These are phyloP conservation scores for Lasioglossum oenotherae DNA, from an alignment of 2,888 invertebrate genomes.

Conservation along the genomic window DNA sequence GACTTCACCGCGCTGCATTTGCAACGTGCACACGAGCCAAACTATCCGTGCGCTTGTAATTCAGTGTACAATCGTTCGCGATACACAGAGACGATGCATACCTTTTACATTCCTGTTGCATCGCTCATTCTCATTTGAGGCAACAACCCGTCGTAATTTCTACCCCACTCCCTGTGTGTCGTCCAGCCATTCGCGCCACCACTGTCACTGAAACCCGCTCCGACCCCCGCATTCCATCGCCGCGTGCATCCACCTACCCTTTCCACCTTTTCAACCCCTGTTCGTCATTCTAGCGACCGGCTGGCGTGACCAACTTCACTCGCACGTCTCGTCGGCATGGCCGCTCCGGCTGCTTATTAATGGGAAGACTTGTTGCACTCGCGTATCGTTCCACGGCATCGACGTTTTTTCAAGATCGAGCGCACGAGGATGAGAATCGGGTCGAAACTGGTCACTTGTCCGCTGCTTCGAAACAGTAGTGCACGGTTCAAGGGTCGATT, in stretches of 20 bases:
- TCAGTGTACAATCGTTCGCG: neutral
- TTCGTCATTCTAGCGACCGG: constrained; percentile 46
- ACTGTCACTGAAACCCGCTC: constrained; percentile 16
- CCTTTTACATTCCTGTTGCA: constrained; percentile 48
- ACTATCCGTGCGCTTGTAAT: constrained; percentile 9
- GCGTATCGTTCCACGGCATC: constrained; percentile 36
- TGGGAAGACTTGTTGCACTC: constrained; percentile 72
- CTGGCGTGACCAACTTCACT: constrained; percentile 62
- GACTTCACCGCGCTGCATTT: neutral
- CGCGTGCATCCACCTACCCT: constrained; percentile 26
- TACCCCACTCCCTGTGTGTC: constrained; percentile 28
- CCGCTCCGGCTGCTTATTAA: constrained; percentile 64
- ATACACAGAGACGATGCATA: constrained; percentile 23
- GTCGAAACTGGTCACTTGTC: neutral
- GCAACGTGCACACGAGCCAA: neutral
- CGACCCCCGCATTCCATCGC: constrained; percentile 10
- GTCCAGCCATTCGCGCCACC: constrained; percentile 39
- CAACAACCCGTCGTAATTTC: constrained; percentile 50
- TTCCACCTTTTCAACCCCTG: constrained; percentile 36
- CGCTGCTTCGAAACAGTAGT: neutral
- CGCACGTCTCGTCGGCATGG: constrained; percentile 41
- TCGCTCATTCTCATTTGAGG: constrained; percentile 46
- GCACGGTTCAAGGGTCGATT: neutral
- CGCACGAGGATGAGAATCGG: neutral
- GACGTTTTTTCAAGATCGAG: neutral